Conservation (phyloP, 2,888 invertebrate genomes). For the Callyntrura sp. region DNA sequence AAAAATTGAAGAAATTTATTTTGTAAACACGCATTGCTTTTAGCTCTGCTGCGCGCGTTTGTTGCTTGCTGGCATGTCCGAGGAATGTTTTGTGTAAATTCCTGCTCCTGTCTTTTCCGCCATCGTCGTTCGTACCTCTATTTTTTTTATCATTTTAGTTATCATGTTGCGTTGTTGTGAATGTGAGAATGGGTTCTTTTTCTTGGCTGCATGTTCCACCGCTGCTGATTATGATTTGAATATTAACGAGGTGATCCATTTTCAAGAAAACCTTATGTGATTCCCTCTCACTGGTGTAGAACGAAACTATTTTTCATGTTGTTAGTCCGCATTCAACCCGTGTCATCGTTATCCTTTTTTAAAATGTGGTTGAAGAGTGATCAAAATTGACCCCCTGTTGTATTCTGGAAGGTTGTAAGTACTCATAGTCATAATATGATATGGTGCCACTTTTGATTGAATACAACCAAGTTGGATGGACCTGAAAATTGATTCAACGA, state of each 20-base stretch:
- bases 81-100: slow-evolving; percentile 52
- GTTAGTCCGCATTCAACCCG: slow-evolving; percentile 70
- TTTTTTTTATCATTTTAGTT: too few relatives aligned
- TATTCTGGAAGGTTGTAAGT: neutral
- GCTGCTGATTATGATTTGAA: slow-evolving; percentile 71
- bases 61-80: neutral
- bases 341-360: slow-evolving; percentile 71
- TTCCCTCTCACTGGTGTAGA: slow-evolving; percentile 70
- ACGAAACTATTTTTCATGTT: slow-evolving; percentile 67
- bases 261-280: slow-evolving; percentile 64
- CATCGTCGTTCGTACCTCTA: too few relatives aligned
- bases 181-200: slow-evolving; percentile 63
- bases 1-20: too few relatives aligned
- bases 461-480: neutral
- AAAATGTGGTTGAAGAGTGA: slow-evolving; percentile 56
- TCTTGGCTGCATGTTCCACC: slow-evolving; percentile 41
- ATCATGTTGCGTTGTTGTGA: slow-evolving; percentile 25
- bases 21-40: too few relatives aligned
- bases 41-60: too few relatives aligned
- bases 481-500: too few relatives aligned
- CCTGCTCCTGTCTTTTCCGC: slow-evolving; percentile 26
- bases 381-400: slow-evolving; percentile 71
- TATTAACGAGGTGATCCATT: slow-evolving; percentile 79
- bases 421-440: neutral
- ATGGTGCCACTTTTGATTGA: neutral